phyloP scores from a whole-genome alignment of 2,113 vertebrate species.

The Campylomormyrus numenius region DNA sequence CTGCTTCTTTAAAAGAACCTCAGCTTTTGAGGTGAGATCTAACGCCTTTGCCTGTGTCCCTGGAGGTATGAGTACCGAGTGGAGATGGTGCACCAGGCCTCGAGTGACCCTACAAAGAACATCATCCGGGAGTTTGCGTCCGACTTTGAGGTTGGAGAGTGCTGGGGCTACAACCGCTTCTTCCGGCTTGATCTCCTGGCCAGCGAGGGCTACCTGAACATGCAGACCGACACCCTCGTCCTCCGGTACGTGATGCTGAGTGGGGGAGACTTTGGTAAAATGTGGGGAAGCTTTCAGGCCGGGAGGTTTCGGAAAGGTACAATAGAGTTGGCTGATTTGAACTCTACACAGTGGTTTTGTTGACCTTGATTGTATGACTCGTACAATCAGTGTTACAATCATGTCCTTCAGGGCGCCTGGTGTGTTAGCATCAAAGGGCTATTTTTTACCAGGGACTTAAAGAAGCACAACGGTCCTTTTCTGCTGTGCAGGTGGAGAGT shows the following conservation, averaged over 20 bases:
- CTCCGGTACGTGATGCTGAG: constrained; percentile 65
- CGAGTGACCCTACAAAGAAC: constrained; percentile 92
- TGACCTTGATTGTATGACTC: background rate
- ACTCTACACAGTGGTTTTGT: background rate
- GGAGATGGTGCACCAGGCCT: constrained; percentile 98
- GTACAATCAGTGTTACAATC: background rate
- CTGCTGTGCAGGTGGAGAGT: background rate
- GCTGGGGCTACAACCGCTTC: constrained; percentile 98
- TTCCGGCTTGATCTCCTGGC: constrained; percentile 92
- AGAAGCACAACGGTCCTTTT: background rate
- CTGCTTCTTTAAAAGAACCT: background rate
- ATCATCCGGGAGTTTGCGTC: constrained; percentile 97
- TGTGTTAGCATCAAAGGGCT: background rate
- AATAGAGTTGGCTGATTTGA: background rate
- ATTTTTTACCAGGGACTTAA: background rate
- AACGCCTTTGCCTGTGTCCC: background rate
- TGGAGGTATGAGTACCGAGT: constrained; percentile 93
- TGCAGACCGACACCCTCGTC: constrained; percentile 90
- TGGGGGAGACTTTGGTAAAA: background rate
- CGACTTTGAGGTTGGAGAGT: constrained; percentile 95
- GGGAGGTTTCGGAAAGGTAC: background rate
- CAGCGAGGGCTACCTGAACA: constrained; percentile 93
- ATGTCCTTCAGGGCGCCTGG: background rate
- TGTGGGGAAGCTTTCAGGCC: background rate
- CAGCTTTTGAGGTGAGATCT: background rate